Conservation (phyloP, 2,888 invertebrate species). For the Harmothoe impar region DNA sequence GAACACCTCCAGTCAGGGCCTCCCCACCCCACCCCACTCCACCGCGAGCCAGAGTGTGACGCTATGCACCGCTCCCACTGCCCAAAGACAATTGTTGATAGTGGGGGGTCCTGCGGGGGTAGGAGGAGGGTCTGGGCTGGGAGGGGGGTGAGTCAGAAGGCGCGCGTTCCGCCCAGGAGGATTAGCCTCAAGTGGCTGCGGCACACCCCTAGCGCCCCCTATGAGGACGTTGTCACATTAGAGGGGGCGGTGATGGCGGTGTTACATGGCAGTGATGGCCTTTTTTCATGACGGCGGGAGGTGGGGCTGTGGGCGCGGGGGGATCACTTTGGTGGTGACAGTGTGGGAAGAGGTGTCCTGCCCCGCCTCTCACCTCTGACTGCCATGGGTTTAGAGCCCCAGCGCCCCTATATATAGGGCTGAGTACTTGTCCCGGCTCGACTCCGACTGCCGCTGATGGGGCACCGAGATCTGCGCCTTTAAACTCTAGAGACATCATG, state of each 20-base stretch:
- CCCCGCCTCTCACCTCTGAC: too few species aligned
- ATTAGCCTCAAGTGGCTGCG: conserved; percentile 23
- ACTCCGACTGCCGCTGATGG: too few species aligned
- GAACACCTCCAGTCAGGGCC: not conserved
- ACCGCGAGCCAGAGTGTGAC: not conserved
- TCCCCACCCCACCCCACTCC: too few species aligned
- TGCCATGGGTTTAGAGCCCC: too few species aligned
- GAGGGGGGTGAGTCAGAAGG: not conserved
- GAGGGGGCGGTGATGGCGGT: not conserved
- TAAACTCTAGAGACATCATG: too few species aligned
- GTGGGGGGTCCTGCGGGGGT: not conserved
- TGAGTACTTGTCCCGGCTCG: too few species aligned
- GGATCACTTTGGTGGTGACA: too few species aligned
- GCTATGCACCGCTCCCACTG: not conserved
- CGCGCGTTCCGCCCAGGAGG: not conserved
- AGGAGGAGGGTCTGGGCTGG: not conserved
- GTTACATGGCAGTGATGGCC: not conserved
- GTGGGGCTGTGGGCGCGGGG: too few species aligned
- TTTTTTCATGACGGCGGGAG: not conserved
- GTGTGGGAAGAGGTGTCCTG: too few species aligned
- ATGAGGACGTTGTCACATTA: conserved; percentile 5
- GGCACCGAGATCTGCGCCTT: too few species aligned
- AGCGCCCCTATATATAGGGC: too few species aligned
- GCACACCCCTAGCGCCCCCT: not conserved
- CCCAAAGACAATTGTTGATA: conserved; percentile 34